These are phyloP conservation scores for Pao palembangensis DNA, from an alignment of 2,113 vertebrate genomes.

Conservation along the genomic window DNA sequence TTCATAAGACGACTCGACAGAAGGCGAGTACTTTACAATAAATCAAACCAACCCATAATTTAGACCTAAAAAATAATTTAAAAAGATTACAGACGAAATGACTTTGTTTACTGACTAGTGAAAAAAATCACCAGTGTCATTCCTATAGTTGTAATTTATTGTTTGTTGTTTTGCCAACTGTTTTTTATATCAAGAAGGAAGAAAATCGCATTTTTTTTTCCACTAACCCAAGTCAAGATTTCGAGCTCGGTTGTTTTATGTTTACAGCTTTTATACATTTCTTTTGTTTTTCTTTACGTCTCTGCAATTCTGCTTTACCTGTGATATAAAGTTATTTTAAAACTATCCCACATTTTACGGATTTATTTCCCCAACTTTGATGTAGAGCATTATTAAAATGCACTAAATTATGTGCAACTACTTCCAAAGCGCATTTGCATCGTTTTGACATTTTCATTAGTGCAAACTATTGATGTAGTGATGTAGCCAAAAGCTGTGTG, in stretches of 20 bases:
- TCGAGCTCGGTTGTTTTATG: neutral
- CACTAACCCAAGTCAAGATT: too few relatives aligned
- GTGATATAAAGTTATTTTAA: too few relatives aligned
- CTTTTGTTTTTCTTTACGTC: constrained; percentile 4
- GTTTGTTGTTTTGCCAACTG: neutral
- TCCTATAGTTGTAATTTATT: neutral
- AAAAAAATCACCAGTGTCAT: neutral
- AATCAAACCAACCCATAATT: constrained; percentile 8
- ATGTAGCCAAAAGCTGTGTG: constrained; percentile 22
- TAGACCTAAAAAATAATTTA: constrained; percentile 1
- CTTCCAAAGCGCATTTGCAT: constrained; percentile 33
- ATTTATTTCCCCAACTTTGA: too few relatives aligned
- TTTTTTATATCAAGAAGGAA: too few relatives aligned
- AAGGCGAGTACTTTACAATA: neutral
- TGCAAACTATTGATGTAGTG: constrained; percentile 43
- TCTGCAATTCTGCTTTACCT: too few relatives aligned
- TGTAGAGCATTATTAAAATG: constrained; percentile 18
- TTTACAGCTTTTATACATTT: neutral
- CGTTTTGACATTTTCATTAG: constrained; percentile 20
- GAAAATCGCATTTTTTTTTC: too few relatives aligned
- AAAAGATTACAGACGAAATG: constrained; percentile 3
- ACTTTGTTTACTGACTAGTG: constrained; percentile 6
- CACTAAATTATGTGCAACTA: constrained; percentile 25
- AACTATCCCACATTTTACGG: too few relatives aligned
- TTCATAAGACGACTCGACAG: neutral